phyloP scores from a whole-genome alignment of 1,140 invertebrate genomes.

The Bombus sylvicola region DNA sequence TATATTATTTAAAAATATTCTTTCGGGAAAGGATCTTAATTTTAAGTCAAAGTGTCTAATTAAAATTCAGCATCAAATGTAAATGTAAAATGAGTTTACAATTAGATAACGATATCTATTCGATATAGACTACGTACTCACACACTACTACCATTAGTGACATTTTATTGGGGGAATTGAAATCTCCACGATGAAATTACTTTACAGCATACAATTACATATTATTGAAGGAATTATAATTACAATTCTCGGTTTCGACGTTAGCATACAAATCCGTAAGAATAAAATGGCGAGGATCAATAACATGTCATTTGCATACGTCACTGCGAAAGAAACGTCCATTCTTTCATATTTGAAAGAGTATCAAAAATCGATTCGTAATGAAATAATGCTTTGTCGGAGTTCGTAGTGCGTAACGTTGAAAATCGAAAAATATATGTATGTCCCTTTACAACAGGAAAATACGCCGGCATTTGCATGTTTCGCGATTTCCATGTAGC shows the following conservation, averaged over 20 bases:
- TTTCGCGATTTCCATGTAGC: slow-evolving; percentile 28
- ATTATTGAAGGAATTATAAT: too few relatives aligned
- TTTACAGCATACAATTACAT: too few relatives aligned
- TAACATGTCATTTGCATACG: neutral
- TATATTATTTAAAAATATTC: too few relatives aligned
- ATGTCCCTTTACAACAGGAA: neutral
- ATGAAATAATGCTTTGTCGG: neutral
- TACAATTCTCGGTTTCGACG: neutral
- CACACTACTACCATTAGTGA: too few relatives aligned
- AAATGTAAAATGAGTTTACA: too few relatives aligned
- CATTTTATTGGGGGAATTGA: too few relatives aligned
- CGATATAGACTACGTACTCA: too few relatives aligned
- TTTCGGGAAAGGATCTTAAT: too few relatives aligned
- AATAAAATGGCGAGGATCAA: neutral
- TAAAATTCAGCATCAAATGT: too few relatives aligned
- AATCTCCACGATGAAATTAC: too few relatives aligned
- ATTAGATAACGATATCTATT: too few relatives aligned
- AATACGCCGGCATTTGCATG: slow-evolving; percentile 23
- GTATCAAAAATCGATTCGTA: neutral
- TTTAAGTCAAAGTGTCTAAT: too few relatives aligned
- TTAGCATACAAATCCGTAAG: neutral
- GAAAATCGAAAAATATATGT: neutral
- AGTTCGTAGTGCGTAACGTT: neutral
- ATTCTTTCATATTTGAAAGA: neutral
- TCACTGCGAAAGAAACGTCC: neutral